phyloP scores from a whole-genome alignment of 2,888 invertebrate species.

The Agonopterix subpropinquella region DNA sequence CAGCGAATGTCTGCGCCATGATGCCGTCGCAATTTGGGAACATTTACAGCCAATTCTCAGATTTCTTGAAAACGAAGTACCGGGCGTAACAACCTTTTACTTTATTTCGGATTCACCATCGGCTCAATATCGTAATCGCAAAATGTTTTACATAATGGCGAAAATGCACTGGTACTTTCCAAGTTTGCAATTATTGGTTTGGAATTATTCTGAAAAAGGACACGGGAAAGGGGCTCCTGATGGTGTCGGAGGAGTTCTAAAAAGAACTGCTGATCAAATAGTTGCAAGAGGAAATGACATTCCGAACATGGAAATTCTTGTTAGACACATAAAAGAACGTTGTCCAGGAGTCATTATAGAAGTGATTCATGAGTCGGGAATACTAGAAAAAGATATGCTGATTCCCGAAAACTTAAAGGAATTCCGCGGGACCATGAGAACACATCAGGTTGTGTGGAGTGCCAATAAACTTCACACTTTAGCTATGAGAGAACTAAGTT shows the following conservation, averaged over 20 bases:
- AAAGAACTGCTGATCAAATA: not conserved
- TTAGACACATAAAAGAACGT: not conserved
- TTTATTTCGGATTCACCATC: not conserved
- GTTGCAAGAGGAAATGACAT: not conserved
- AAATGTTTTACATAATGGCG: not conserved
- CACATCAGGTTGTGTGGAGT: not conserved
- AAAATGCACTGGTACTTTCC: not conserved
- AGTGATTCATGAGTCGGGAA: not conserved
- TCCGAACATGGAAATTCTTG: not conserved
- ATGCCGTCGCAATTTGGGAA: too few relatives aligned
- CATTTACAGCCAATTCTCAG: not conserved
- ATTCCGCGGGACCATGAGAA: not conserved
- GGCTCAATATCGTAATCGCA: not conserved
- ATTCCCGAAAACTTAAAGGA: not conserved
- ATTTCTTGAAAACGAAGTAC: not conserved
- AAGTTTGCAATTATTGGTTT: not conserved
- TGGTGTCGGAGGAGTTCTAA: slow-evolving; percentile 12
- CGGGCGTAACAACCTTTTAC: not conserved
- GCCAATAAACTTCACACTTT: not conserved
- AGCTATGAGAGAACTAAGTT: not conserved
- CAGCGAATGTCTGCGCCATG: too few relatives aligned
- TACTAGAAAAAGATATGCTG: not conserved
- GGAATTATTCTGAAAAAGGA: slow-evolving; percentile 10
- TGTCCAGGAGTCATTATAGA: not conserved
- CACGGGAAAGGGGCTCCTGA: slow-evolving; percentile 14